These are phyloP conservation scores for Drosophila busckii DNA, from an alignment of 1,140 invertebrate genomes.

Conservation along the genomic window DNA sequence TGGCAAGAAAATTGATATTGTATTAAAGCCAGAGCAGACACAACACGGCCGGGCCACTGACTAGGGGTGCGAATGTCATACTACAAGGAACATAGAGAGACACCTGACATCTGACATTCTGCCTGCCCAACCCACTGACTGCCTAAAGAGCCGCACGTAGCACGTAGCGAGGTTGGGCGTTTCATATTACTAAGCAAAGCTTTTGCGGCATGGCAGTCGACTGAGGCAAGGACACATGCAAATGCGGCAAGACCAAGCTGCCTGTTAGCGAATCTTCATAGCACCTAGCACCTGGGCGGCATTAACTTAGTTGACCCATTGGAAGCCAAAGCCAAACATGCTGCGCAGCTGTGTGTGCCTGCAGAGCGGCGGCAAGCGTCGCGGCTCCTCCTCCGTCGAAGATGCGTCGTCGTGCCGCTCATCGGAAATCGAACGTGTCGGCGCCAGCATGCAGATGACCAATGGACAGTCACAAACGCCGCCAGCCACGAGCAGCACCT, in stretches of 20 bases:
- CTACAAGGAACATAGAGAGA: no score
- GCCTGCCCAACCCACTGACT: no score
- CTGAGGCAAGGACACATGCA: no score
- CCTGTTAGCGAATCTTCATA: constrained; percentile 2
- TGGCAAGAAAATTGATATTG: no score
- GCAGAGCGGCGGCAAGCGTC: constrained; percentile 62
- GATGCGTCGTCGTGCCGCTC: constrained; percentile 82
- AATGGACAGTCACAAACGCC: constrained; percentile 44
- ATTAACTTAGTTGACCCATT: constrained; percentile 15
- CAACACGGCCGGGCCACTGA: no score
- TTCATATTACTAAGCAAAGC: no score
- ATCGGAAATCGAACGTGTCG: constrained; percentile 80
- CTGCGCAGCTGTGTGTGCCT: constrained; percentile 75
- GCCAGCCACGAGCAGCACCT: constrained; percentile 50
- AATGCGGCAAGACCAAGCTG: not conserved
- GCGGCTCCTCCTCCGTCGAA: constrained; percentile 79
- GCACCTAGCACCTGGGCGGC: constrained; percentile 9
- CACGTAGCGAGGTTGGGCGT: no score
- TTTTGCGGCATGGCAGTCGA: no score
- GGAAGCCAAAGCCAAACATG: constrained; percentile 45
- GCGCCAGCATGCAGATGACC: constrained; percentile 51
- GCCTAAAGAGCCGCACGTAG: no score
- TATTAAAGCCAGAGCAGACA: no score
- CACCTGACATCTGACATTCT: no score
- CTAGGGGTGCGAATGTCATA: no score